Evolutionary conservation across 2,888 invertebrate genomes (phyloP).

Genomic region (Arenicola marina): DNA sequence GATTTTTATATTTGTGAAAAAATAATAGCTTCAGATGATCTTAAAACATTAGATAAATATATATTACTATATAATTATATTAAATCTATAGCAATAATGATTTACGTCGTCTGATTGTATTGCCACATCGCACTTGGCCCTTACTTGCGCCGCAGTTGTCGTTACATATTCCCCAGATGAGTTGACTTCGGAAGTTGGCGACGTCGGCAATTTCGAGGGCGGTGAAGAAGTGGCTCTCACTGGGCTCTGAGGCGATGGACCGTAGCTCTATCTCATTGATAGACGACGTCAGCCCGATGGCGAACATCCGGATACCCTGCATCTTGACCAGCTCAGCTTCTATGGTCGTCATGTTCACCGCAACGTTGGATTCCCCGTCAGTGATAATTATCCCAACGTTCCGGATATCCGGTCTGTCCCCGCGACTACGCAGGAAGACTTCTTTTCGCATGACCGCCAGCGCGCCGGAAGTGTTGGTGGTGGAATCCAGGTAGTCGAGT

Average conservation of each 20-base stretch:
- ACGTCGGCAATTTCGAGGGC: not conserved
- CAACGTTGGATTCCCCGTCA: too few relatives aligned
- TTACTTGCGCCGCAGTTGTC: not conserved
- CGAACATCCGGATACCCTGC: conserved; percentile 7
- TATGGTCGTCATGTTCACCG: not conserved
- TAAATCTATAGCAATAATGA: too few relatives aligned
- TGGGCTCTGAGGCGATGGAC: conserved; percentile 6
- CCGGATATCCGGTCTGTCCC: too few relatives aligned
- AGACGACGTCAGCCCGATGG: conserved; percentile 4
- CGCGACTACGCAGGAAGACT: conserved; percentile 2
- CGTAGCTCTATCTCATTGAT: not conserved
- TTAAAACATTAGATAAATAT: too few relatives aligned
- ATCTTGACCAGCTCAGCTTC: conserved; percentile 4
- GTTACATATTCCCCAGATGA: conserved; percentile 6
- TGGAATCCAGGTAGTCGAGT: not conserved
- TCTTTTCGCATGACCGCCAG: not conserved
- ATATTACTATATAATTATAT: too few relatives aligned
- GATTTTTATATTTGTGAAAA: too few relatives aligned
- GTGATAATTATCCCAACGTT: too few relatives aligned
- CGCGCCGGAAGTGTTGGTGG: conserved; percentile 5
- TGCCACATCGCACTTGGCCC: too few relatives aligned
- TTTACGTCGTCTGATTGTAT: too few relatives aligned
- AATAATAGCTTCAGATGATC: too few relatives aligned
- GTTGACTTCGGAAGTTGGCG: conserved; percentile 1
- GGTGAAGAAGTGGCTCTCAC: not conserved